A percentile compares a stretch with the other conserved stretches of the same genome.
phyloP scores from a whole-genome alignment of 2,888 invertebrate genomes.

The Formica aserva region DNA sequence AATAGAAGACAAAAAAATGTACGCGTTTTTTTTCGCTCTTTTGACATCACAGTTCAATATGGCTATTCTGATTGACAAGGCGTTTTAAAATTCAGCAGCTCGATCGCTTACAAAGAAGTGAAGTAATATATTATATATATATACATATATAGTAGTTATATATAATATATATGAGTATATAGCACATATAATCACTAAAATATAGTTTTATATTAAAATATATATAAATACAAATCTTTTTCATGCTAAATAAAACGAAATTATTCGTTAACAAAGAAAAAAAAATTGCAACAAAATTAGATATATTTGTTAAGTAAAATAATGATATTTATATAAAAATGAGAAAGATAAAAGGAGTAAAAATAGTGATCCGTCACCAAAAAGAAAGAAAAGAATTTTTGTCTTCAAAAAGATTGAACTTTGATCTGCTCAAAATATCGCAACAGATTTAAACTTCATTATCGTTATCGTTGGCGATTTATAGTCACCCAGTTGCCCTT shows the following conservation, averaged over 20 bases:
- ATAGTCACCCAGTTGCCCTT: neutral
- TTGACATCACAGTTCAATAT: neutral
- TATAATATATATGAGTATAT: neutral
- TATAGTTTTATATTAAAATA: neutral
- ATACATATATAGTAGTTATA: too few species aligned
- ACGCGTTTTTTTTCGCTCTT: neutral
- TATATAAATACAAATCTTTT: neutral
- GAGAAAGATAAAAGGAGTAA: neutral
- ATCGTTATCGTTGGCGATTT: neutral
- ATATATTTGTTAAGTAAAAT: neutral
- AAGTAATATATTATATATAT: too few species aligned
- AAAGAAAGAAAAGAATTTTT: neutral
- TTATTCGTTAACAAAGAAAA: neutral
- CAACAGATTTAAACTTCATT: constrained; percentile 18
- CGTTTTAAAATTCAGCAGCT: neutral
- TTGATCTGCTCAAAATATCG: constrained; percentile 1
- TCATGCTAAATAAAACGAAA: neutral
- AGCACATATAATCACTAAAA: too few species aligned
- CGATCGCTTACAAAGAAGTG: neutral
- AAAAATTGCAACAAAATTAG: neutral
- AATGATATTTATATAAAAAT: neutral
- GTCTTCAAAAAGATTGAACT: neutral
- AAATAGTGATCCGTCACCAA: neutral
- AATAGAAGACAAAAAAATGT: neutral
- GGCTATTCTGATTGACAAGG: neutral